Conservation (phyloP, 2,113 vertebrate genomes). For the Sander vitreus region DNA sequence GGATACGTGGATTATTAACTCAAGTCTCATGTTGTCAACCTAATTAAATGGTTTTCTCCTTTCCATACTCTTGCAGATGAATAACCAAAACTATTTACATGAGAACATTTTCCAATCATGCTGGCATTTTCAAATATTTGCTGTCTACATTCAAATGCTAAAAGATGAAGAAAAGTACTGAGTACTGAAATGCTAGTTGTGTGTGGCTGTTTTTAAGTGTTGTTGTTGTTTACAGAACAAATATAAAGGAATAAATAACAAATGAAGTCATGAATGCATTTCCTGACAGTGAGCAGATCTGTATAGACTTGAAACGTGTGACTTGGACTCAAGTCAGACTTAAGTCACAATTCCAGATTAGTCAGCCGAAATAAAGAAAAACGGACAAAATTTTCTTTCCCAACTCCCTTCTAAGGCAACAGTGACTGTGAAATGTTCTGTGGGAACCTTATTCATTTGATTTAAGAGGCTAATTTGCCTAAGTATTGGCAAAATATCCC, state of each 20-base stretch:
- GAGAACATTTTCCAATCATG: background rate
- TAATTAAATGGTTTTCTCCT: background rate
- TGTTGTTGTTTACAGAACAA: background rate
- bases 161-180: background rate
- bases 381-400: background rate
- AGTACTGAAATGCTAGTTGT: background rate
- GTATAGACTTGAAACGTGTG: background rate
- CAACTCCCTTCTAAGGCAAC: background rate
- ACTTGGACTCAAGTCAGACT: background rate
- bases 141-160: background rate
- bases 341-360: background rate
- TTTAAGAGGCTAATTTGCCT: slow-evolving; percentile 71
- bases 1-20: too few species aligned
- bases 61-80: background rate
- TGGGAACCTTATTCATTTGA: slow-evolving; percentile 52
- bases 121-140: background rate
- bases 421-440: slow-evolving; percentile 8
- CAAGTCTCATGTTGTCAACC: background rate
- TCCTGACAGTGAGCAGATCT: background rate
- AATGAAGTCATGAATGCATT: background rate
- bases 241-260: background rate
- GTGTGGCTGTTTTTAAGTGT: background rate
- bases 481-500: slow-evolving; percentile 71
- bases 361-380: background rate
- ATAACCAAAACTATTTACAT: background rate